Percentiles rank a stretch among this genome's conserved stretches.
These are phyloP conservation scores for Musca domestica DNA, from an alignment of 1,140 invertebrate genomes.

Conservation along the genomic window DNA sequence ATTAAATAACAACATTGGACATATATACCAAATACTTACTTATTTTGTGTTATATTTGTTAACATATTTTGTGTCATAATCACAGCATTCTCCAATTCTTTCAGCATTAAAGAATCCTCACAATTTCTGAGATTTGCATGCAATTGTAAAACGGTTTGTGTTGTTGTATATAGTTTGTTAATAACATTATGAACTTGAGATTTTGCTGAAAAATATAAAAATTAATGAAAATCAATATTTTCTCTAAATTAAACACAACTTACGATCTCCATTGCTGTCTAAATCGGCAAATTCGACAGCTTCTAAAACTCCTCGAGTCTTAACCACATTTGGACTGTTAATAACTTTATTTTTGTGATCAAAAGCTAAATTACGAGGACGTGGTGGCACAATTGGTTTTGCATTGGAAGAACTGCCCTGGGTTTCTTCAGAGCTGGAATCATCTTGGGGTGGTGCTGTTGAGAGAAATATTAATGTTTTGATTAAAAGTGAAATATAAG, in stretches of 20 bases:
- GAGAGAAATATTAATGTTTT: no score
- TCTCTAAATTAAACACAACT: slow-evolving; percentile 23
- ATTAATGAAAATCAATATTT: not conserved
- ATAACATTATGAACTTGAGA: slow-evolving; percentile 53
- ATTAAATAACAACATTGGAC: not conserved
- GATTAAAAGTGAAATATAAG: not conserved
- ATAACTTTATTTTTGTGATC: slow-evolving; percentile 49
- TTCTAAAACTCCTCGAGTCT: slow-evolving; percentile 31
- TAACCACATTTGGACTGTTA: slow-evolving; percentile 32
- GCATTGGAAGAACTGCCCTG: slow-evolving; percentile 53
- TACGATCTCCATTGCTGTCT: slow-evolving; percentile 42
- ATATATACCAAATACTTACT: slow-evolving; percentile 30
- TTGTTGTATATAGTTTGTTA: slow-evolving; percentile 51
- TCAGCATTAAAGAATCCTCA: slow-evolving; percentile 50
- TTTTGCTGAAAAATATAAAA: slow-evolving; percentile 36
- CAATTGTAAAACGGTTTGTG: slow-evolving; percentile 50
- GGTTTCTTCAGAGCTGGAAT: slow-evolving; percentile 73
- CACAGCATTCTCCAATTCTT: slow-evolving; percentile 57
- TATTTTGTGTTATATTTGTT: slow-evolving; percentile 48
- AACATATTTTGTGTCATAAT: slow-evolving; percentile 57
- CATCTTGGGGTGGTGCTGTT: slow-evolving; percentile 60
- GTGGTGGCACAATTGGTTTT: slow-evolving; percentile 62
- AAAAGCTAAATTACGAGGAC: slow-evolving; percentile 55
- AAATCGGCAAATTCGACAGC: slow-evolving; percentile 26
- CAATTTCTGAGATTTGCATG: slow-evolving; percentile 49